A percentile compares a stretch with the other conserved stretches of the same genome.
Conservation (phyloP, 2,888 invertebrate species). For the Melinaea marsaeus region DNA sequence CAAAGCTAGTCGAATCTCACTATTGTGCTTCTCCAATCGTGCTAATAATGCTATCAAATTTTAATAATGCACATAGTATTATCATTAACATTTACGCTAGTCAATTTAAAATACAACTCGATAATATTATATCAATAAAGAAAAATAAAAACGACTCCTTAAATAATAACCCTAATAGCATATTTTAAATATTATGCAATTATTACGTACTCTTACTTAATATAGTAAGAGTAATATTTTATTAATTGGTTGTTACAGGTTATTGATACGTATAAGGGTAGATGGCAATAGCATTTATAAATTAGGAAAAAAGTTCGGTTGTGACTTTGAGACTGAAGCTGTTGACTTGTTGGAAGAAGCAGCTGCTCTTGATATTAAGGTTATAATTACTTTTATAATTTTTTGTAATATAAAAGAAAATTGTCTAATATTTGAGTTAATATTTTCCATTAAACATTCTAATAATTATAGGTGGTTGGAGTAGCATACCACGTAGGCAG, state of each 20-base stretch:
- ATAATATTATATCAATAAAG: too few relatives aligned
- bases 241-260: conserved; percentile 16
- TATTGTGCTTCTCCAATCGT: too few relatives aligned
- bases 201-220: too few relatives aligned
- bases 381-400: conserved; percentile 18
- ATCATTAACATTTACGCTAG: too few relatives aligned
- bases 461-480: conserved; percentile 41
- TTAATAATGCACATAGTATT: too few relatives aligned
- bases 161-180: too few relatives aligned
- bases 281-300: conserved; percentile 40
- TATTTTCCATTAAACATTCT: background rate
- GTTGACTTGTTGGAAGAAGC: conserved; percentile 43
- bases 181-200: too few relatives aligned
- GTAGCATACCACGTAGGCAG: conserved; percentile 50
- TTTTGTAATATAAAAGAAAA: background rate
- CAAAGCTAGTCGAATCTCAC: too few relatives aligned
- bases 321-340: conserved; percentile 45
- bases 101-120: too few relatives aligned
- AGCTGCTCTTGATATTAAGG: conserved; percentile 40
- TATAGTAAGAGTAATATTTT: background rate
- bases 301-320: conserved; percentile 45
- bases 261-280: conserved; percentile 40
- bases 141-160: too few relatives aligned
- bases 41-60: too few relatives aligned
- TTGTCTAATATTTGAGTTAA: background rate